Evolutionary conservation across 1,140 invertebrate species (phyloP), one percentile per base, ranked within the genome.

Genomic region (Drosophila rhopaloa): DNA sequence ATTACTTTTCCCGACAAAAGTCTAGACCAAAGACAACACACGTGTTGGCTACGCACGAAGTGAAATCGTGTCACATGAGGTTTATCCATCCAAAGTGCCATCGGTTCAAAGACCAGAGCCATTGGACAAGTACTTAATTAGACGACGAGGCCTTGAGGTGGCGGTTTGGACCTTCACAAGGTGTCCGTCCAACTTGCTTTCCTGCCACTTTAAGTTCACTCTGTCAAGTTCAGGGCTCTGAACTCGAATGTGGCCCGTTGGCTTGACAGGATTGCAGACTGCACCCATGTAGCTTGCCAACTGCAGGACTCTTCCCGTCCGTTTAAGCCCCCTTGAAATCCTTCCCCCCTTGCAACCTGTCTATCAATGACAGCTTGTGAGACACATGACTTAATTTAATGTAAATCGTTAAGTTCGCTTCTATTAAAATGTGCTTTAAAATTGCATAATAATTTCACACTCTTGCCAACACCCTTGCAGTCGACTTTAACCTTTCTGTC

Each of bases 81-180:
- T 46, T 71, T 68, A 56, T 68, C 41, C 63, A 32, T 53, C 41
- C 48, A 24, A 44, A 35, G 35, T 56, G 50, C 19, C 19, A 50
- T 58, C 61, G 53, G 59, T 53, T 76, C 53, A 65, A 50, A 32
- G 59, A 13, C 32, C 47, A 57, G 29, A 41, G n/a, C 54, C 54
- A 35, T 58, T 44, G 46, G 47, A 37, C 51, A 75, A 58, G 51
- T 37, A 58, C 72, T 76, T 76, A 76, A 76, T 76, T 76, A 76
- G 73, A 38, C 62, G 56, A 47, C 40, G 41, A 58, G 40, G 53
- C 47, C 59, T 71, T 50, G 44, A 29, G 19, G 46, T 27, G 29
- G 67, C 16, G 66, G 35, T 44, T 35, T 37, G 11, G 32, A 19
- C 6, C 32, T 16, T 24, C 13, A 40, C 14, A 16, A 46, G 44